Base-by-base conservation (phyloP, 2,113 vertebrate genomes). In the Laterallus jamaicensis region DNA sequence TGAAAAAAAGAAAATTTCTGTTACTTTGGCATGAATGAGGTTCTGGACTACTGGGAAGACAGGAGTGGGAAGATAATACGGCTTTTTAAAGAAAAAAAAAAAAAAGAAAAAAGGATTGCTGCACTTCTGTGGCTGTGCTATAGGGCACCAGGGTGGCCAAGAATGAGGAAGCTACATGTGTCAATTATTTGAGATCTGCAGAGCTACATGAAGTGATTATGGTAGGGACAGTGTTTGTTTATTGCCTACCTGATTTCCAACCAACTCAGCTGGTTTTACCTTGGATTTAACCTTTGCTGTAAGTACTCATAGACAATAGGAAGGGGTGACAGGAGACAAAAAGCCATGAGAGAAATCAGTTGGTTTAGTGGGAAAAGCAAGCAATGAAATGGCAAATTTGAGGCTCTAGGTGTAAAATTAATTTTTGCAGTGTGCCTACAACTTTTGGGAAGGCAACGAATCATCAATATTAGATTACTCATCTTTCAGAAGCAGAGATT, bases 1-100 rank as follows among this genome's bases (percentile, higher is more conserved):
- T 79, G 62, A 84, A 91, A 93, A 93, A 89, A 92, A 70, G 52
- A 93, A 93, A 82, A 95, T 79, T 0, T 63, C 47, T 82, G 18
- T 75, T 84, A 52, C 42, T 96, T 90, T 66, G 64, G 18, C 42
- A 44, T 86, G 80, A 78, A 81, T 86, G 68, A 92, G 62, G 64
- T 71, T 37, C 63, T 5, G 21, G 69, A 49, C 77, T 81, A 56
- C 17, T 78, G 19, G 39, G 29, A 81, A 86, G 39, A 84, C 6
- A 81, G 9, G 22, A 93, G 9, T 20, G 11, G 26, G 29, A 15
- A 83, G 16, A 1, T 71, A 78, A 78, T 35, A 20, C 4, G 64
- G 13, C 1, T 84, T 31, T 1, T 52, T 52, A 52, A 52, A 50
- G 22, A 47, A 50, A 50, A 52, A 4, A 24, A 62, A 39, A 69